Evolutionary conservation across 2,113 vertebrate genomes (phyloP), one percentile per base, ranked within the genome.

Genomic region (Pangasianodon gigas): DNA sequence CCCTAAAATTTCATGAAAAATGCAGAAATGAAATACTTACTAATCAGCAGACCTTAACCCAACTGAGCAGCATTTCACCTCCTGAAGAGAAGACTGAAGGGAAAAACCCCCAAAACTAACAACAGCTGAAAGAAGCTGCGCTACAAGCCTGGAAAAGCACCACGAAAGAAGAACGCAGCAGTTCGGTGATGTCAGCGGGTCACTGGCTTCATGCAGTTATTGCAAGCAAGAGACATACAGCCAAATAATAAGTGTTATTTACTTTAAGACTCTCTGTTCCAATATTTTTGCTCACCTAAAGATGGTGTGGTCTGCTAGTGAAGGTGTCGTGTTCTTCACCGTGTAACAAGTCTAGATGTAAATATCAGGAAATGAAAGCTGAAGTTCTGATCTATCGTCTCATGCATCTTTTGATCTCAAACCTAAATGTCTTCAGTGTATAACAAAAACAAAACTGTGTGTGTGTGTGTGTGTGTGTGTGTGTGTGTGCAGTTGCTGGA

Each of bases 401-500:
- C 3, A 37, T 37, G 37, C 67, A 71, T 71, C 10, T 19, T 18
- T 32, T 71, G 9, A 60, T 60, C 58, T 60, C 58, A 65, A 65
- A 29, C 26, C 1, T 1, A 65, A 29, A 26, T 29, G 24, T 26
- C 11, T 11, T 67, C 62, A n/a, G 7, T 6, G 58, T 60, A 60
- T 21, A 60, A 6, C 1, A 60, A 5, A 60, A 60, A 19, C 58
- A 5, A 60, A 21, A 16, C 37, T 46, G 74, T 75, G 74, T 80
- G 77, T 80, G 41, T 77, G 21, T 26, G 19, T 77, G 77, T 81
- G 48, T 81, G 48, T 81, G 48, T 81, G 26, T 81, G 79, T 81
- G 79, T 81, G 10, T 65, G 21, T 37, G 52, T 52, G 71, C 71
- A 96, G 97, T 75, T 95, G 26, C 41, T 97, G 96, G 97, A 84